Conservation (phyloP, 2,888 invertebrate species). For the Agrochola lychnidis region DNA sequence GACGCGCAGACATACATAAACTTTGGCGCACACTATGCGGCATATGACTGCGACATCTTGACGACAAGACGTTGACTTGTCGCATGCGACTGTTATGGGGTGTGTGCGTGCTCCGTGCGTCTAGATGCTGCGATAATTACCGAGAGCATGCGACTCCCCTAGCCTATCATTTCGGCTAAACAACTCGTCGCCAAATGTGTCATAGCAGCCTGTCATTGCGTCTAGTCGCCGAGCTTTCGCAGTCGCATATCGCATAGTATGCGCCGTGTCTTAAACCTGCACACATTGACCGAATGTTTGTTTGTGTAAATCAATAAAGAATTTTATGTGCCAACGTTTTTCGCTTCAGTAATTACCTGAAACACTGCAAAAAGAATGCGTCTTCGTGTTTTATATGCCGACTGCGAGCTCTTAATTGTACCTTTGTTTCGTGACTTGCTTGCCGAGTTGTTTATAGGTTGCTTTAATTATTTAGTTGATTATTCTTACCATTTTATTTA, state of each 20-base stretch:
- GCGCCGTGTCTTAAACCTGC: neutral
- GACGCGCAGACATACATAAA: neutral
- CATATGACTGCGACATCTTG: neutral
- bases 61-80: neutral
- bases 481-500: slow-evolving; percentile 33
- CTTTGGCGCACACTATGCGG: neutral
- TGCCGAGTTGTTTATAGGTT: slow-evolving; percentile 74
- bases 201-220: no score
- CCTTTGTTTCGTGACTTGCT: slow-evolving; percentile 84
- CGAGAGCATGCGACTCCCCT: neutral
- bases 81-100: neutral
- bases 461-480: slow-evolving; percentile 62
- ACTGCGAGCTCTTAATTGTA: slow-evolving; percentile 85
- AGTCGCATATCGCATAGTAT: neutral
- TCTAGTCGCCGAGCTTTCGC: no score
- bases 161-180: neutral
- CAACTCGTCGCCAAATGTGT: neutral
- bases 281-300: slow-evolving; percentile 39
- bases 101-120: neutral
- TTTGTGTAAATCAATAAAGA: slow-evolving; percentile 71
- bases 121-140: no score
- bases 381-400: slow-evolving; percentile 83
- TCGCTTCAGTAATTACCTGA: slow-evolving; percentile 74
- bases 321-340: slow-evolving; percentile 75
- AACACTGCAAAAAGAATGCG: slow-evolving; percentile 78